A percentile compares a stretch with the other conserved stretches of the same genome.
Conservation (phyloP, 2,113 vertebrate genomes). For the Condylura cristata region DNA sequence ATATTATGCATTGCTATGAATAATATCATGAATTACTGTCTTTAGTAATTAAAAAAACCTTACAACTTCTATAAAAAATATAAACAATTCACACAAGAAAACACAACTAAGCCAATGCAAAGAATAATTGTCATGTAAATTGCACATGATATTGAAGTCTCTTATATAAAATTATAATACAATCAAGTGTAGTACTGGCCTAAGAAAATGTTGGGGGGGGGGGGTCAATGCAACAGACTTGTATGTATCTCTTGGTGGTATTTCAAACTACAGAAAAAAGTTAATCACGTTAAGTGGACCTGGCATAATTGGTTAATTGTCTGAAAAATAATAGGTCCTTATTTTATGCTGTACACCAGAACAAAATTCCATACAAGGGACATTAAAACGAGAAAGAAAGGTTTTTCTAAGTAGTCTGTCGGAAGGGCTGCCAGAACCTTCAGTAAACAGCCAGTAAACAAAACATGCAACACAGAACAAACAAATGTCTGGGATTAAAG, state of each 20-base stretch:
- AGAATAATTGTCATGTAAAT: not conserved
- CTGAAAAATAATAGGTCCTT: not conserved
- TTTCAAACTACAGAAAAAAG: not conserved
- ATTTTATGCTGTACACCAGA: not conserved
- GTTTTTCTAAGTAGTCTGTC: not conserved
- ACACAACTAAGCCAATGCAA: not conserved
- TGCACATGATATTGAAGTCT: not conserved
- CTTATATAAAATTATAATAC: not conserved
- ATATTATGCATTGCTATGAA: not conserved
- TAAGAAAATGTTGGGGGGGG: not conserved
- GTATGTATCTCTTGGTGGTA: not conserved
- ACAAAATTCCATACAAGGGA: not conserved
- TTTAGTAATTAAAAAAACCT: not conserved
- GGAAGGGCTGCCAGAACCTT: not conserved
- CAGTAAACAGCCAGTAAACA: not conserved
- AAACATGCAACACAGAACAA: not conserved
- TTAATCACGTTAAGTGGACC: not conserved
- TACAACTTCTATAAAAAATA: not conserved
- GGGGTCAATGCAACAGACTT: not conserved
- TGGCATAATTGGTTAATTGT: not conserved
- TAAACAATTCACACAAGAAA: conserved; percentile 8
- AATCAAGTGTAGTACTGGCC: not conserved
- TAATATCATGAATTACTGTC: not conserved
- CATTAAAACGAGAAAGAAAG: not conserved
- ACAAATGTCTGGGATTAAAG: not conserved